These are phyloP conservation scores for Nasua narica DNA, from an alignment of 2,797 vertebrate genomes.

Conservation along the genomic window DNA sequence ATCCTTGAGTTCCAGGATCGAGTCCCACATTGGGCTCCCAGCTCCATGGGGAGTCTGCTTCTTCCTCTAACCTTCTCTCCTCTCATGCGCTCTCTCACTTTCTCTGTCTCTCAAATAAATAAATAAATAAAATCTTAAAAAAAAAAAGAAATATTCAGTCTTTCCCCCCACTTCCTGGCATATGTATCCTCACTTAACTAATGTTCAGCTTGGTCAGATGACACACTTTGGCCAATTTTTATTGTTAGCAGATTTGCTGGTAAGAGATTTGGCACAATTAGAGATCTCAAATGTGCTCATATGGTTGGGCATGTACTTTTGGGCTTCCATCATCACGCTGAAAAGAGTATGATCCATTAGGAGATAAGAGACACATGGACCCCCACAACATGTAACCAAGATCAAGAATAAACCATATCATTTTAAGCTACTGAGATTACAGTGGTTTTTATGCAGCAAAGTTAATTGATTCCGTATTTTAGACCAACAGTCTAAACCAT, in stretches of 20 bases:
- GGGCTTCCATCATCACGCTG: neutral
- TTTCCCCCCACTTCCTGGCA: neutral
- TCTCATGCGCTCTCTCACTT: too few relatives aligned
- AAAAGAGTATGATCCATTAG: neutral
- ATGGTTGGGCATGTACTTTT: neutral
- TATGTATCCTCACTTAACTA: neutral
- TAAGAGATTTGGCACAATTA: neutral
- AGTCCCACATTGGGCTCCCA: too few relatives aligned
- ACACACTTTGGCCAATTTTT: neutral
- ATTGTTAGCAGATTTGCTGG: neutral
- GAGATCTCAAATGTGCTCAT: neutral
- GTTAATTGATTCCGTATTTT: neutral
- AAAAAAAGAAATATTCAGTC: neutral
- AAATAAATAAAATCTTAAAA: too few relatives aligned
- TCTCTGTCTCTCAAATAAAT: too few relatives aligned
- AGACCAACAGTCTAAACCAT: neutral
- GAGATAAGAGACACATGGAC: neutral
- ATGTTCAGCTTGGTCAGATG: neutral
- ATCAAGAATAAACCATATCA: neutral
- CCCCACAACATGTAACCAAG: neutral
- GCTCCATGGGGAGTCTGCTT: too few relatives aligned
- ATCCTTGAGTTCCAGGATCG: too few relatives aligned
- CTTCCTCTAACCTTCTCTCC: too few relatives aligned
- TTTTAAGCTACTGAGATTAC: neutral
- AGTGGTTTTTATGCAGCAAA: neutral